Conservation (phyloP, 2,888 invertebrate species). For the Drosophila algonquin region DNA sequence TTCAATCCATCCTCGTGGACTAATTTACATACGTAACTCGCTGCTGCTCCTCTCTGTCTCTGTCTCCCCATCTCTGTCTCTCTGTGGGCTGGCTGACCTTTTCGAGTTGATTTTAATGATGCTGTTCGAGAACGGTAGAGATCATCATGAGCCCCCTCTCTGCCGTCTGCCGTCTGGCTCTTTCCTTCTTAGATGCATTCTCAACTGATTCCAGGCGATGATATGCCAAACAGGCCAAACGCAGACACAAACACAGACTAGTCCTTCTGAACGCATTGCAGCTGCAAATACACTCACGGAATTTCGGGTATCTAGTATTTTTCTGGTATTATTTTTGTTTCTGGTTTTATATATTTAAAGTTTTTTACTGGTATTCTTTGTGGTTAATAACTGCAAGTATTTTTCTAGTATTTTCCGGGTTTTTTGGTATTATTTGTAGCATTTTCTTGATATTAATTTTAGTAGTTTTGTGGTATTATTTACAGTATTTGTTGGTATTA, state of each 20-base stretch:
- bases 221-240: constrained; percentile 56
- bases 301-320: no score
- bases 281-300: background rate
- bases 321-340: no score
- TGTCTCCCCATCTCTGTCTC: background rate
- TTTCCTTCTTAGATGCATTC: constrained; percentile 46
- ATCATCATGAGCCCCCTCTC: constrained; percentile 34
- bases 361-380: no score
- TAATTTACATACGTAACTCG: constrained; percentile 69
- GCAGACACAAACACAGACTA: background rate
- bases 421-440: no score
- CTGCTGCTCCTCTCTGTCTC: background rate
- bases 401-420: no score
- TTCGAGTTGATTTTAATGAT: constrained; percentile 60
- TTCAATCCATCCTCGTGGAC: constrained; percentile 47
- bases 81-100: constrained; percentile 14
- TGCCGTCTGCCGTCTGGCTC: background rate
- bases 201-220: constrained; percentile 60
- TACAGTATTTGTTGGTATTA: no score
- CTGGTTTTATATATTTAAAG: no score
- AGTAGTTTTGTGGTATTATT: no score
- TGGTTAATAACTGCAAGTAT: no score
- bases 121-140: constrained; percentile 49
- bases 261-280: background rate
- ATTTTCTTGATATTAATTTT: no score